Evolutionary conservation across 1,140 invertebrate species (phyloP), one percentile per base, ranked within the genome.

Genomic region (Potamilus streckersoni): DNA sequence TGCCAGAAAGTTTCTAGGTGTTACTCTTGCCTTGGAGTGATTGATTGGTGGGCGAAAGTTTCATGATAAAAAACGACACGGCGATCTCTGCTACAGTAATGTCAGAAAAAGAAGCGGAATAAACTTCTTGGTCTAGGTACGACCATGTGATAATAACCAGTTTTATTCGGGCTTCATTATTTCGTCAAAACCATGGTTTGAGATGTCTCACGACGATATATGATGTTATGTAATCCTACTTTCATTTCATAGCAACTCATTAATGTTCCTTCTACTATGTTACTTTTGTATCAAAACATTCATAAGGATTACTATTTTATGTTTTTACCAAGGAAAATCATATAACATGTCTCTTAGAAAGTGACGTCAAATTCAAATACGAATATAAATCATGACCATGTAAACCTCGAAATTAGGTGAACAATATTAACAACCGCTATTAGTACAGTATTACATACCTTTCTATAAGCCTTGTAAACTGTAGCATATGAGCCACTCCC

Each of bases 401-500:
- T 14, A 8, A 61, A 23, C 19, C 60, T n/a, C 19, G 20, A 62
- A 19, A 62, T 62, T 23, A n/a, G 20, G 60, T 23, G 20, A 62
- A 62, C 5, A 23, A 62, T 19, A 62, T 62, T 19, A 19, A n/a
- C 19, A 62, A 31, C 27, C 2, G 20, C 6, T n/a, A 62, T n/a
- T 23, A 12, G 19, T 62, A 61, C 60, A 62, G 60, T n/a, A 15
- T n/a, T 62, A 23, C 20, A 62, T 91, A 95, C 95, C 92, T 95
- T 95, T 85, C 93, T 93, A 74, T 93, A 93, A 13, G 95, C 96
- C 91, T 96, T 96, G 85, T 95, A 96, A 0, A 97, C 96, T 1
- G 93, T 94, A 0, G 95, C 94, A 90, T 96, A 97, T 78, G 94
- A 95, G n/a, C 96, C 96, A n/a, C 92, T 92, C 6, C 96, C 96